Evolutionary conservation across 2,888 invertebrate genomes (phyloP).

Genomic region (Lithophane leautieri): DNA sequence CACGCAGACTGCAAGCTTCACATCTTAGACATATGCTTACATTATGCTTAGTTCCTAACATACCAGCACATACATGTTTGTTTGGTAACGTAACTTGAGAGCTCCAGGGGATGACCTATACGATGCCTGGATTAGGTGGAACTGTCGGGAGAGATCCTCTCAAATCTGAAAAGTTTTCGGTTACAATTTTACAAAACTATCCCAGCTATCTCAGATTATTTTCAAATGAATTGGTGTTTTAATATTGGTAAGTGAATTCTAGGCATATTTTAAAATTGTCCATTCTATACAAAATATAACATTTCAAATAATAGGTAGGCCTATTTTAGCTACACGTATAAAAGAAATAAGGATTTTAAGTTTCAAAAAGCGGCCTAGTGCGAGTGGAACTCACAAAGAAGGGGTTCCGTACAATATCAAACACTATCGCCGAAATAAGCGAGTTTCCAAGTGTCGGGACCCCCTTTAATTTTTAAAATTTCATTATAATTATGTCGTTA

Average conservation of each 20-base stretch:
- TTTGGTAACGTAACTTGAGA: constrained; percentile 11
- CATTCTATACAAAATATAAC: neutral
- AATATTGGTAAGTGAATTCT: neutral
- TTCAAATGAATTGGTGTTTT: neutral
- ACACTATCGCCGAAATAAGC: too few relatives aligned
- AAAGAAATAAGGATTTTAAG: too few relatives aligned
- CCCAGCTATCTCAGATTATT: neutral
- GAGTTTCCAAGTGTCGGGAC: too few relatives aligned
- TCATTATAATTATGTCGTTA: too few relatives aligned
- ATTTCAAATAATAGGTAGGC: neutral
- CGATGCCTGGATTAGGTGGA: neutral
- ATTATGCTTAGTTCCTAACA: constrained; percentile 35
- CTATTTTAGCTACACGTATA: neutral
- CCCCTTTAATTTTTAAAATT: too few relatives aligned
- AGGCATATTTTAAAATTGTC: neutral
- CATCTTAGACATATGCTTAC: constrained; percentile 26
- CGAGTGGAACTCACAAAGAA: too few relatives aligned
- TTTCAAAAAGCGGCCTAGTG: too few relatives aligned
- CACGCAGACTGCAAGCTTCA: constrained; percentile 25
- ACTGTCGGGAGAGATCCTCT: neutral
- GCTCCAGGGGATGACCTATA: neutral
- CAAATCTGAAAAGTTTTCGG: neutral
- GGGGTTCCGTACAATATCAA: too few relatives aligned
- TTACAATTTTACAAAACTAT: neutral
- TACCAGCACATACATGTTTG: neutral